A percentile compares a stretch with the other conserved stretches of the same genome.
Conservation (phyloP, 2,113 vertebrate species). For the Chlorocebus sabaeus region DNA sequence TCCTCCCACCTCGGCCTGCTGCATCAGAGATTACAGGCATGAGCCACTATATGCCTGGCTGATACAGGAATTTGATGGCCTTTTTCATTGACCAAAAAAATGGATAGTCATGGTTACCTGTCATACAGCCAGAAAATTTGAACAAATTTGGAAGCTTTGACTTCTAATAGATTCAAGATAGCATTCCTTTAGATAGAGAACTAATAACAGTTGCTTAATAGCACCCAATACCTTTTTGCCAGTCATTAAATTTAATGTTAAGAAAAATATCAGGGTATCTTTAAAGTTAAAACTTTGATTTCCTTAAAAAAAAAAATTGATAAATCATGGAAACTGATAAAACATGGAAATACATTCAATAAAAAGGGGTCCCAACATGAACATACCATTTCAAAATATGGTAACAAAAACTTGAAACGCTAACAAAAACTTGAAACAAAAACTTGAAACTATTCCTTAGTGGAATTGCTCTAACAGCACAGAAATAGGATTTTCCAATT, state of each 20-base stretch:
- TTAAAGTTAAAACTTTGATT: constrained; percentile 9
- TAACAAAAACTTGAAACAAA: not conserved
- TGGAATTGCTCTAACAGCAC: not conserved
- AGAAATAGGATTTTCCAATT: not conserved
- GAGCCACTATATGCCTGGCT: not conserved
- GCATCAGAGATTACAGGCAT: not conserved
- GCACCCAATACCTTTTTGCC: not conserved
- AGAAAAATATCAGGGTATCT: not conserved
- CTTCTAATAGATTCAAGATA: not conserved
- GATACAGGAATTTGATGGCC: not conserved
- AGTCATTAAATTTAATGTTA: not conserved
- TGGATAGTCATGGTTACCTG: not conserved
- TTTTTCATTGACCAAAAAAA: not conserved
- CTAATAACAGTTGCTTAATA: not conserved
- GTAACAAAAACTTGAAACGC: not conserved
- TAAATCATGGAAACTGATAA: not conserved
- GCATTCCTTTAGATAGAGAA: constrained; percentile 10
- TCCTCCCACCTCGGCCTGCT: not conserved
- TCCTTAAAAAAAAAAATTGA: constrained; percentile 18
- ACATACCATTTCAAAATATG: not conserved
- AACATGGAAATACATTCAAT: not conserved
- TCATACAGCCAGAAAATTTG: not conserved
- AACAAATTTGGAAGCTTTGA: not conserved
- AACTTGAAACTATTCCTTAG: not conserved
- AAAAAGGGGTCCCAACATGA: not conserved